Evolutionary conservation across 2,888 invertebrate genomes (phyloP), one percentile per base, ranked within the genome.

Genomic region (Aethes cnicana): DNA sequence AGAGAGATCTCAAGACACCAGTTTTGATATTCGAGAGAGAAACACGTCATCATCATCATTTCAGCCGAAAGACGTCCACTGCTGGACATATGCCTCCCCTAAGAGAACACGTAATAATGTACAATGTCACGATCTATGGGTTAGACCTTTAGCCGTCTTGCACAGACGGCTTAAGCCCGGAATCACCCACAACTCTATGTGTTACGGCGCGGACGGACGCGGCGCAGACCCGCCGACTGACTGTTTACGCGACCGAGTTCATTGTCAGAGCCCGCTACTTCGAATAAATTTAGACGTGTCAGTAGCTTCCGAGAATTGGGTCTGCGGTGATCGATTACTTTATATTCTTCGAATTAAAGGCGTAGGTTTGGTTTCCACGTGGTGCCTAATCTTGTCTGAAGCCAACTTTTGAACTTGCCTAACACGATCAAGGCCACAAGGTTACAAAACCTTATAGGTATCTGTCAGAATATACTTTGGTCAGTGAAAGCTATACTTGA

Each of bases 181-280:
- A 72, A 69, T 73, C 71, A 67, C 68, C 72, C 74, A 74, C 71
- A 75, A 75, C 68, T 32, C 8, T 32, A 25, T 7, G 16, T 25
- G 5, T 25, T 7, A 4, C 66, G 76, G 71, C 80, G 72, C 73
- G 72, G 68, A 66, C 79, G 69, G 85, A 61, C 72, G 84, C 84
- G 74, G 77, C 80, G 84, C 86, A 85, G 72, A 71, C 78, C 72
- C 71, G 84, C 56, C 71, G 84, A 87, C 61, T 75, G 87, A 87
- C 70, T 88, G 87, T 86, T 86, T 86, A 86, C 78, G 71, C 69
- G 67, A 75, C 72, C 74, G 83, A 84, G 87, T 87, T 88, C 88
- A 88, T 86, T 86, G 87, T 88, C 87, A 87, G 86, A 78, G 68
- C 58, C 72, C 69, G 79, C 76, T 75, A 74, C 69, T 62, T 72